Percentiles rank a stretch among this genome's conserved stretches.
These are phyloP conservation scores for Bombycilla garrulus DNA, from an alignment of 2,113 vertebrate species.

Conservation along the genomic window DNA sequence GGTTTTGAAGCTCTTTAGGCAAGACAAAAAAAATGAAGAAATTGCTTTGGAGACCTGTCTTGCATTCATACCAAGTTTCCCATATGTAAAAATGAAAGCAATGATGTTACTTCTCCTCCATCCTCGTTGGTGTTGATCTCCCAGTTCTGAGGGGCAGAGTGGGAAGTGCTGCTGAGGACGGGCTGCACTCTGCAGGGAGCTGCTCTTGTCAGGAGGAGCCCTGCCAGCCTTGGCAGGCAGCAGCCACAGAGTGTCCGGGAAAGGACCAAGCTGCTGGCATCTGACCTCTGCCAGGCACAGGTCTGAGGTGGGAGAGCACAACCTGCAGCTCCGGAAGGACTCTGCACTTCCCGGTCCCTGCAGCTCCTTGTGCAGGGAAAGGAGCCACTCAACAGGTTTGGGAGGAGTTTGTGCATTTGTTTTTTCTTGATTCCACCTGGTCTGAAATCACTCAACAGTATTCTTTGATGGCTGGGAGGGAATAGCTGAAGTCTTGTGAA, in stretches of 20 bases:
- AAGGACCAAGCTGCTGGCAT: background rate
- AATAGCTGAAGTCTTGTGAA: constrained; percentile 1
- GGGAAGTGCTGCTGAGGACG: background rate
- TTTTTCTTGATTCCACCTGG: background rate
- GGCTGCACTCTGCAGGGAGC: background rate
- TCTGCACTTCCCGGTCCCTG: rapidly evolving
- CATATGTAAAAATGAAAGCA: background rate
- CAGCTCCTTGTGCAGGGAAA: background rate
- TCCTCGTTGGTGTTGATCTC: background rate
- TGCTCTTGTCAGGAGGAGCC: rapidly evolving
- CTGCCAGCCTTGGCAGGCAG: background rate
- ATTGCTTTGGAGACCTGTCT: background rate
- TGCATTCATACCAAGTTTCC: background rate
- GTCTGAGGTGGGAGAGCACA: background rate
- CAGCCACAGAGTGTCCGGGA: rapidly evolving
- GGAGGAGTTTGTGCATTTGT: background rate
- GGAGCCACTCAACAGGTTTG: constrained; percentile 1
- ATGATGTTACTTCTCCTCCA: background rate
- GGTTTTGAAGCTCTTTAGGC: background rate
- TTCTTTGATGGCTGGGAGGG: background rate
- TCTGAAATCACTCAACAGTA: background rate
- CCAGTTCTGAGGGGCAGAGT: background rate
- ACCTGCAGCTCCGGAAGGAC: rapidly evolving
- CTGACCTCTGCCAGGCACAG: background rate
- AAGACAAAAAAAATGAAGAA: background rate